phyloP scores from a whole-genome alignment of 1,140 invertebrate genomes.

The Plectrocnemia conspersa region DNA sequence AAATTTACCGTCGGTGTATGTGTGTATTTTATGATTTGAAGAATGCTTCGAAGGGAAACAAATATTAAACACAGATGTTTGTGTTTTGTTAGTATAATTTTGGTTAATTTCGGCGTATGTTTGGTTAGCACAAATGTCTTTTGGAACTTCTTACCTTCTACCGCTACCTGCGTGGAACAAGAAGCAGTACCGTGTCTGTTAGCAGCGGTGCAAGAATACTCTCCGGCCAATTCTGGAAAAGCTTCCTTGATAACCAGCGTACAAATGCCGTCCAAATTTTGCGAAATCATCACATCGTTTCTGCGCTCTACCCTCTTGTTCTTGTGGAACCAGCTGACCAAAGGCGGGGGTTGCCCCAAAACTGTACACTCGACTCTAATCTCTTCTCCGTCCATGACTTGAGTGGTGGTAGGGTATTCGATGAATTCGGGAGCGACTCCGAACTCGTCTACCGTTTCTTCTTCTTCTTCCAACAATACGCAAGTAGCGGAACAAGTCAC shows the following conservation, averaged over 20 bases:
- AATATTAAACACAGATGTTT: neutral
- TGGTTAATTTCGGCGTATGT: neutral
- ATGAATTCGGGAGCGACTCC: constrained; percentile 71
- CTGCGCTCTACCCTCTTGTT: constrained; percentile 66
- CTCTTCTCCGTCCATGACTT: constrained; percentile 90
- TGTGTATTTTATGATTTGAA: too few relatives aligned
- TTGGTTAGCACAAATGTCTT: neutral
- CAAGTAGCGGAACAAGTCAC: constrained; percentile 77
- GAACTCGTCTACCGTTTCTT: constrained; percentile 43
- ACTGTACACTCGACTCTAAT: constrained; percentile 73
- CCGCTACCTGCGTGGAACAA: constrained; percentile 71
- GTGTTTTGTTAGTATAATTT: neutral
- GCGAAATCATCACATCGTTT: constrained; percentile 71
- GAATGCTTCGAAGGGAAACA: neutral
- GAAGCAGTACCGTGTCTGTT: constrained; percentile 82
- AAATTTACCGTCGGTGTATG: too few relatives aligned
- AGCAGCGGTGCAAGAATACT: constrained; percentile 76
- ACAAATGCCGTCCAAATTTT: constrained; percentile 74
- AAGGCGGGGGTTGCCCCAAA: constrained; percentile 74
- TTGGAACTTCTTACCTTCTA: constrained; percentile 82
- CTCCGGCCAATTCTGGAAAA: constrained; percentile 89
- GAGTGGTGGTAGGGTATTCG: constrained; percentile 63
- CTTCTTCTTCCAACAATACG: constrained; percentile 61
- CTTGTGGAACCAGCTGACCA: constrained; percentile 78
- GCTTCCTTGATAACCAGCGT: constrained; percentile 85